A percentile compares a stretch with the other conserved stretches of the same genome.
Evolutionary conservation across 1,140 invertebrate genomes (phyloP).

Genomic region (Eupristina koningsbergeri): DNA sequence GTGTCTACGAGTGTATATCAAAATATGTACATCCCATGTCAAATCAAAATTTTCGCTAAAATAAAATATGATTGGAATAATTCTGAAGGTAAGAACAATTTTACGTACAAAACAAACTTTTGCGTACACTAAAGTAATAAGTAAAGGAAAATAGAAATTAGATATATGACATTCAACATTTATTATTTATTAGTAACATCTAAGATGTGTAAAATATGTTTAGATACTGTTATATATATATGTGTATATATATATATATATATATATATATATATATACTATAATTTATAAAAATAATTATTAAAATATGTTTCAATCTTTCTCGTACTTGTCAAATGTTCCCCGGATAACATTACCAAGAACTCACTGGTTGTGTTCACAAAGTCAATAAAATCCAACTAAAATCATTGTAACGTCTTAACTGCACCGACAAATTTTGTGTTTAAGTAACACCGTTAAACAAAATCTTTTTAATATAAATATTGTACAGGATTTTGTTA

Average conservation of each 20-base stretch:
- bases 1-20: neutral
- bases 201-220: neutral
- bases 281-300: neutral
- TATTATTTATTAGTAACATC: conserved; percentile 6
- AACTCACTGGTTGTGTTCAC: neutral
- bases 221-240: too few species aligned
- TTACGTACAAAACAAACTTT: neutral
- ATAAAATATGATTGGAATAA: neutral
- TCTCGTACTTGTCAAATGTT: neutral
- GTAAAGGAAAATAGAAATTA: neutral
- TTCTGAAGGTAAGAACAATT: neutral
- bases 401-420: too few species aligned
- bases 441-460: too few species aligned
- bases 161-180: neutral
- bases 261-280: neutral
- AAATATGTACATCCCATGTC: neutral
- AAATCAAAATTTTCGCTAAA: conserved; percentile 30
- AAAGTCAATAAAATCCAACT: neutral
- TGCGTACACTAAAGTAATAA: neutral
- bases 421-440: too few species aligned
- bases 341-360: neutral
- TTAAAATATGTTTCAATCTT: conserved; percentile 12
- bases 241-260: neutral
- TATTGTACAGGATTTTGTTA: neutral
- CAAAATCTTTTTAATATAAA: too few species aligned